Base-by-base conservation (phyloP, 2,888 invertebrate genomes). In the Strigamia transsilvanica region DNA sequence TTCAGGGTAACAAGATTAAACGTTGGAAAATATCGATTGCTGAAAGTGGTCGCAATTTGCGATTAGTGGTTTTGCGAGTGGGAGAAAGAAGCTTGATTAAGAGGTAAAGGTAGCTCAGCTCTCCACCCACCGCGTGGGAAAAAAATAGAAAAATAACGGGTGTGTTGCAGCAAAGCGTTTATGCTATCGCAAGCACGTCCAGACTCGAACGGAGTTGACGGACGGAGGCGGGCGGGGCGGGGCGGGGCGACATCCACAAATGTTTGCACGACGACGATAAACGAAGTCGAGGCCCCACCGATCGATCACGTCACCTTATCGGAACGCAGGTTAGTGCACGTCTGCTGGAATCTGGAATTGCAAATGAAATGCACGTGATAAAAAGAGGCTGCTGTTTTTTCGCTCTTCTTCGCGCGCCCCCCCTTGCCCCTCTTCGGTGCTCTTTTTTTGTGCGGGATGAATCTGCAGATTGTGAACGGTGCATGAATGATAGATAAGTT, bases 401-500 rank as follows among this genome's bases (percentile, higher is more conserved):
- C n/a, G n/a, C n/a, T n/a, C n/a, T n/a, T n/a, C n/a, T n/a, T n/a
- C n/a, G n/a, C n/a, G n/a, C n/a, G n/a, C n/a, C n/a, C n/a, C n/a
- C 21, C 18, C 10, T 12, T 15, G 10, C 23, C 3, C 34, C 7
- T 34, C 7, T 34, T 34, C 34, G 3, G 3, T 34, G 3, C 34
- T 34, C 7, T 34, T 34, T 34, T 34, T 34, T 34, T 34, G 23
- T 6, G 18, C n/a, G 1, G 21, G 61, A 12, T 21, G 61, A 61
- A 61, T 18, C 15, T 61, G 61, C 6, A 61, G 61, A 61, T 61
- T 61, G 61, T 18, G 61, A 61, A 61, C 21, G 61, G 21, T 10
- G 61, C 61, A 61, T 61, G 61, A 61, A 61, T 61, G 61, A 61
- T 61, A 61, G 61, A 61, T 61, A 61, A 61, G 61, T 46, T 46